Base-by-base conservation (phyloP, 2,888 invertebrate species). In the Empis stercorea region DNA sequence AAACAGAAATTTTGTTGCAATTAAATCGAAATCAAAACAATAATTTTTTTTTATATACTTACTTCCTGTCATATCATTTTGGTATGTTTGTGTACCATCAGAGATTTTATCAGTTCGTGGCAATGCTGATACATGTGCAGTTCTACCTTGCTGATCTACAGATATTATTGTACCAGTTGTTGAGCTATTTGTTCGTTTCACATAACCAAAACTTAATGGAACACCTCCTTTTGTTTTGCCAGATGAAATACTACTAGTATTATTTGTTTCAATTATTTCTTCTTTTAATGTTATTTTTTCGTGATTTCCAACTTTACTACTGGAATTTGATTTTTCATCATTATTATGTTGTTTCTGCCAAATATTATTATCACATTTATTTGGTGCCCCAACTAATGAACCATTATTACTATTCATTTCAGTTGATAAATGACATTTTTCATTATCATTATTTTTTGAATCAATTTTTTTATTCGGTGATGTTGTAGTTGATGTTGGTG, bases 41-140 rank as follows among this genome's bases (percentile, higher is more conserved):
- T 20, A 38, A 15, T 10, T 16, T 16, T 20, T 20, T 20, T n/a
- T n/a, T n/a, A 40, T 46, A 16, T 34, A 71, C 76, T 75, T 64
- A 80, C 80, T 80, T 62, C 78, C 80, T 65, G 81, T 81, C 36
- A 82, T 71, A 60, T 86, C 86, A 57, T 82, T 82, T 32, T 82
- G 84, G 59, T 86, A 83, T 7, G 91, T 91, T 66, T 92, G 91
- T 0, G 91, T 89, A 27, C 91, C 91, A 13, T 89, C 89, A 7
- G 89, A 87, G 23, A 89, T 84, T 71, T 88, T 87, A 34, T 60
- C 57, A 1, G 86, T 84, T 58, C 87, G 75, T 10, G 87, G 87
- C 38, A 88, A 87, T 3, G 87, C 87, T 44, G 87, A 85, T 30
- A 87, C 87, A 71, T 87, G 85, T 39, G 87, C 87, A 9, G 87